phyloP scores from a whole-genome alignment of 2,888 invertebrate species.

The Dryocosmus kuriphilus region DNA sequence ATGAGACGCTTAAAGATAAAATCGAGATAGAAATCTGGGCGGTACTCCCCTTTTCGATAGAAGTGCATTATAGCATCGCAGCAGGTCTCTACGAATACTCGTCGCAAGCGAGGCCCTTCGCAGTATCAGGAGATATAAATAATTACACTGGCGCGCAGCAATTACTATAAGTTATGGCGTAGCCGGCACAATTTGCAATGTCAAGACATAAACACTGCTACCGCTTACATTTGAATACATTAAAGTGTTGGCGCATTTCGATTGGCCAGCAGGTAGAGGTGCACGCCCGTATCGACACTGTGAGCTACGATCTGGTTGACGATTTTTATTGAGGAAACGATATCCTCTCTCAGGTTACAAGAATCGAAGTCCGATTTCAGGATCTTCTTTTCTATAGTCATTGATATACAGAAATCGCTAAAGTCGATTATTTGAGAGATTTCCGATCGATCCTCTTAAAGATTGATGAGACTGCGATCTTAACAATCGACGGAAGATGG shows the following conservation, averaged over 20 bases:
- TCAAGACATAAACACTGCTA: slow-evolving; percentile 78
- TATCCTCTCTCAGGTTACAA: slow-evolving; percentile 59
- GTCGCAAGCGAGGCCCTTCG: slow-evolving; percentile 62
- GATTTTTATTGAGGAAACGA: slow-evolving; percentile 75
- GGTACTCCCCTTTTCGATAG: slow-evolving; percentile 52
- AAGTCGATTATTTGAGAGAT: slow-evolving; percentile 60
- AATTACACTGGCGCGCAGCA: slow-evolving; percentile 76
- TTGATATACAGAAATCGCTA: slow-evolving; percentile 25
- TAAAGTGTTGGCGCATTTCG: slow-evolving; percentile 71
- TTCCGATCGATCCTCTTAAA: slow-evolving; percentile 59
- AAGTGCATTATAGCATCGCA: slow-evolving; percentile 53
- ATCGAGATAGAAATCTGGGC: slow-evolving; percentile 50
- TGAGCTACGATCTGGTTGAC: slow-evolving; percentile 76
- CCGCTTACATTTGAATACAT: slow-evolving; percentile 78
- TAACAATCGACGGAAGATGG: slow-evolving; percentile 51
- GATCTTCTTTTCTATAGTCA: background rate
- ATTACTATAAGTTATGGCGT: slow-evolving; percentile 78
- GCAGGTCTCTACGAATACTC: slow-evolving; percentile 53
- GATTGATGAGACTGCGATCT: slow-evolving; percentile 60
- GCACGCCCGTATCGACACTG: slow-evolving; percentile 68
- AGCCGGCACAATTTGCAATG: slow-evolving; percentile 78
- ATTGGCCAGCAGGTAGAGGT: slow-evolving; percentile 70
- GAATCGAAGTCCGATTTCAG: slow-evolving; percentile 20
- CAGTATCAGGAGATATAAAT: slow-evolving; percentile 76
- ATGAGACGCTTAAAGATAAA: slow-evolving; percentile 26